phyloP scores from a whole-genome alignment of 2,888 invertebrate species.

The Scrobipalpa costella region DNA sequence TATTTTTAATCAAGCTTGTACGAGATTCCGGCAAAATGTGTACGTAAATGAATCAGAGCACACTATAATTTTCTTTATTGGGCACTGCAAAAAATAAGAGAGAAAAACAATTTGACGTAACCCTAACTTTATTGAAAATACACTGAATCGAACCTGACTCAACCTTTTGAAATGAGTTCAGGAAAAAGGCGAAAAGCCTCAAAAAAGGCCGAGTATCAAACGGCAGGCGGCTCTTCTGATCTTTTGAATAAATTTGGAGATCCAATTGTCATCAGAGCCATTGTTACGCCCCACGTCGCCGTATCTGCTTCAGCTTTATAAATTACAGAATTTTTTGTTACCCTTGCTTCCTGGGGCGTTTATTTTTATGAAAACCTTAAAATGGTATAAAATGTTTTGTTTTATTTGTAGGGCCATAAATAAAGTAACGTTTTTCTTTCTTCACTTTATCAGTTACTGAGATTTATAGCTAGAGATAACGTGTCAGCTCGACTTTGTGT shows the following conservation, averaged over 20 bases:
- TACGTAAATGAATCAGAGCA: not conserved
- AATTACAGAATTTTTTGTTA: not conserved
- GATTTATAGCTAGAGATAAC: no score
- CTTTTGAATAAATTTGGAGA: slow-evolving; percentile 12
- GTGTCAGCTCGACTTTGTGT: no score
- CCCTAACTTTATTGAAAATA: slow-evolving; percentile 3
- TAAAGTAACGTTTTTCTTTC: no score
- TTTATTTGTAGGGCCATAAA: no score
- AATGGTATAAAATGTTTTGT: no score
- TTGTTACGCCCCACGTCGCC: slow-evolving; percentile 1
- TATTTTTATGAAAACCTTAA: no score
- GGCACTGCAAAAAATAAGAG: no score
- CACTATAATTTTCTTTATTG: no score
- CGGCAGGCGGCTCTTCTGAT: slow-evolving; percentile 3
- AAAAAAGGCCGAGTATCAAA: not conserved
- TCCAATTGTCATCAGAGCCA: slow-evolving; percentile 13
- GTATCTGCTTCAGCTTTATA: not conserved
- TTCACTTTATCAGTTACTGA: no score
- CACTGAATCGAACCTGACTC: not conserved
- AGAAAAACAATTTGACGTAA: not conserved
- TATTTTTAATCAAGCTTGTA: no score
- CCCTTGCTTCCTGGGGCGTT: not conserved
- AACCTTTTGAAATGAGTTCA: slow-evolving; percentile 11
- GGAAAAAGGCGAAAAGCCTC: slow-evolving; percentile 10
- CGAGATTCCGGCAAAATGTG: no score